Evolutionary conservation across 2,888 invertebrate species (phyloP).

Genomic region (Ceratothoa steindachneri): DNA sequence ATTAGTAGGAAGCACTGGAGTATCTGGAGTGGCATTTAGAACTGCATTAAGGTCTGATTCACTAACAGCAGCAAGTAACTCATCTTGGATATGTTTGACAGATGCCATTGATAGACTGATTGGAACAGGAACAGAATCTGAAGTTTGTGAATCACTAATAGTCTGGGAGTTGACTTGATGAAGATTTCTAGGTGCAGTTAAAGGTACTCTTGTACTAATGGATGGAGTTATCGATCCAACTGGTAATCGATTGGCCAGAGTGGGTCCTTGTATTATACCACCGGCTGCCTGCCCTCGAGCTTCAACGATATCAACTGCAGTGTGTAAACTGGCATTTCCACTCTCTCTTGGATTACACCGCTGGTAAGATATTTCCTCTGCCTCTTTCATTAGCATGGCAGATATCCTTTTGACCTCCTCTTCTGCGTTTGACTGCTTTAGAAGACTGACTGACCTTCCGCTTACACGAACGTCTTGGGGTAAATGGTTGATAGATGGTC

Average conservation of each 20-base stretch:
- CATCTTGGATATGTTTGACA: conserved; percentile 45
- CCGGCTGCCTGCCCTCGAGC: conserved; percentile 42
- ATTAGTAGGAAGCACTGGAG: conserved; percentile 45
- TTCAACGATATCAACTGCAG: conserved; percentile 39
- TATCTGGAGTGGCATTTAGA: conserved; percentile 45
- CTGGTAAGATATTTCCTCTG: conserved; percentile 32
- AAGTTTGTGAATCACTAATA: conserved; percentile 1
- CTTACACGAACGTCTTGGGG: neutral
- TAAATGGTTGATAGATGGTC: neutral
- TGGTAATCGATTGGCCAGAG: neutral
- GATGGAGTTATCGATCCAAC: conserved; percentile 2
- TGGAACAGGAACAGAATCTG: conserved; percentile 41
- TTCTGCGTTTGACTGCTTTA: conserved; percentile 30
- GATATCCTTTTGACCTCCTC: conserved; percentile 47
- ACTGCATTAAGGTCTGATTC: conserved; percentile 47
- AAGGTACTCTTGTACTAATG: conserved; percentile 9
- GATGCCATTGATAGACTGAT: conserved; percentile 47
- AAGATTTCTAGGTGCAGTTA: neutral
- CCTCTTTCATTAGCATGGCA: conserved; percentile 46
- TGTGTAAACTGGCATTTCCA: conserved; percentile 15
- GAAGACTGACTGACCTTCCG: neutral
- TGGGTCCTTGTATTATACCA: conserved; percentile 12
- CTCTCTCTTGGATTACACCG: conserved; percentile 15
- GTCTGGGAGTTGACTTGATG: neutral
- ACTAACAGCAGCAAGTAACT: conserved; percentile 45